Evolutionary conservation across 2,113 vertebrate species (phyloP), one percentile per base, ranked within the genome.

Genomic region (Scortum barcoo): DNA sequence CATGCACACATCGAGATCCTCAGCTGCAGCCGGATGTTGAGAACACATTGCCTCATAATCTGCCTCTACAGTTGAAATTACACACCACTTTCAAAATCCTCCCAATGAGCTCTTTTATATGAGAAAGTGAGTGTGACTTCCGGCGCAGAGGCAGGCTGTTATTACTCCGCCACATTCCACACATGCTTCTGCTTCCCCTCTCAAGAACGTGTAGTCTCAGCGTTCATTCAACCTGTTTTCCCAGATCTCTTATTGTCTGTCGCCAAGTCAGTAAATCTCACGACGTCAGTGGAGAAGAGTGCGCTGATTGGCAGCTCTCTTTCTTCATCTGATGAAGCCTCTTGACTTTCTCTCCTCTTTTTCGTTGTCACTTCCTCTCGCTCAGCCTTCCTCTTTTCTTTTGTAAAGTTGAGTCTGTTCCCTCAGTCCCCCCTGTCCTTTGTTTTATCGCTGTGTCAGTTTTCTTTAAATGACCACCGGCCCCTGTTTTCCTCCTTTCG

Each of bases 311-410:
- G 33, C 0, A 24, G 28, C n/a, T 68, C 53, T 44, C 36, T 50
- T 51, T 73, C 20, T 71, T 50, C 28, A 24, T 63, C 12, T 28
- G 51, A 42, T 2, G 20, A 20, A 50, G 19, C 50, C 57, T 53
- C 61, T 73, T 68, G 53, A 78, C 81, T 78, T 68, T 67, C 67
- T 22, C 53, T n/a, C 42, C 78, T 73, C 40, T 20, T 56, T 75
- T 11, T 66, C 38, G 42, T 19, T 7, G 2, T 60, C 24, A 33
- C 67, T 65, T 44, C 73, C 28, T 65, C 19, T 57, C 20, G 26
- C 22, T 38, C 26, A 17, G 2, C 10, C 30, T 36, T 7, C 7
- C 28, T 56, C 57, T 36, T 78, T 72, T 53, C 57, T 48, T 70
- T 48, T 0, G 0, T 14, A 33, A 28, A 50, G 24, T 46, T 14